Evolutionary conservation across 2,888 invertebrate genomes (phyloP), one percentile per base, ranked within the genome.

Genomic region (Chymomyza fuscimana): DNA sequence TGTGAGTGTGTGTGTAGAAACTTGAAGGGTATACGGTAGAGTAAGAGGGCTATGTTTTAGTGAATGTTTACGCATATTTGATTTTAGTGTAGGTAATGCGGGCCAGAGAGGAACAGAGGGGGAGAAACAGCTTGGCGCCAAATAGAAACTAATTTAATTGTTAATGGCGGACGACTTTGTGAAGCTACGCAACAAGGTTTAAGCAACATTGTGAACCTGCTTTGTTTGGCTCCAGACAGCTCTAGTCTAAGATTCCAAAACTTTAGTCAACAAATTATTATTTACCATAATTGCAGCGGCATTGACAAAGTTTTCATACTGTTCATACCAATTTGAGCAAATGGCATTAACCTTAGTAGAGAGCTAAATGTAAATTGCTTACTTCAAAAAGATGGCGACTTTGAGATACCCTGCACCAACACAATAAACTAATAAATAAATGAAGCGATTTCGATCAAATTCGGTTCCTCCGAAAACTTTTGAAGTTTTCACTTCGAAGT

Each of bases 21-120:
- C 40, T 12, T 46, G 12, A 12, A 46, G 40, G 32, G 52, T 65
- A 73, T 70, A 72, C 72, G 76, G 63, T 74, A 66, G 73, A 60
- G 32, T 7, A 32, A 69, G 65, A 25, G 4, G 25, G 25, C 25
- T 4, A 25, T 25, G 25, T 25, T 25, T 25, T 25, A 25, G 25
- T 25, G 25, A 25, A 78, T 88, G 81, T 81, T 84, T 86, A 77
- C 76, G 78, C 86, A 86, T 86, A 88, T 88, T 86, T 88, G 88
- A 84, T 88, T 84, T 77, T 67, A 59, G 63, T 59, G 4, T 5
- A 32, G 32, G 32, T 32, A 32, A 7, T 5, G 4, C 25, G 25
- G 4, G 25, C 25, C 25, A 7, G 0, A 32, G 32, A 32, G 32
- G 32, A 7, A 32, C 3, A 12, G 12, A 15, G 65, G 25, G 65